Evolutionary conservation across 2,888 invertebrate species (phyloP), one percentile per base, ranked within the genome.

Genomic region (Erynnis tages): DNA sequence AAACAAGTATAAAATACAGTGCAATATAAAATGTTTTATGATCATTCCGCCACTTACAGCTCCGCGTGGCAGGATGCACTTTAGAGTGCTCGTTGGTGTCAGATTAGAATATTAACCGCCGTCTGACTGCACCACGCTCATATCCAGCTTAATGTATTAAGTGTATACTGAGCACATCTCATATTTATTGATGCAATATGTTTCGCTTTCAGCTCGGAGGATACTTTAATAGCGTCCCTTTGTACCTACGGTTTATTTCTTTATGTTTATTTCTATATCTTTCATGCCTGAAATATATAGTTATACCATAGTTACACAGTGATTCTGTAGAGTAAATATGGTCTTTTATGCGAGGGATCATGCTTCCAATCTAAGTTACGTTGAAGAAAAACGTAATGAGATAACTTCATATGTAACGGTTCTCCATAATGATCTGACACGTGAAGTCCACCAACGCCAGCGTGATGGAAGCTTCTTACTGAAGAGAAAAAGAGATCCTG

Each of bases 21-120:
- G 45, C 14, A 34, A 25, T 34, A 14, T 30, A 40, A 32, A 8
- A 40, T 49, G 41, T 32, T 49, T 48, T 41, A 41, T 21, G 41
- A 34, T 40, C 41, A 41, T 34, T 41, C 17, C n/a, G 32, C 13
- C 25, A 49, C 32, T 40, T 41, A 41, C 32, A 11, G 41, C 25
- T 23, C 41, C 16, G 32, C 17, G 25, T 19, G 27, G 25, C 41
- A 50, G 41, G 43, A 50, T 50, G 50, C 50, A 44, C 43, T 50
- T 25, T 41, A 34, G 35, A 37, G 29, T 10, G 35, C 50, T 35
- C 35, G 37, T 27, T 50, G 19, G 35, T 43, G 43, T 50, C 43
- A 25, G 35, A 50, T 43, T 50, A 43, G 21, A 25, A 29, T 44
- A 50, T 50, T 50, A 50, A 50, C 16, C 43, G 27, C 19, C 16